Evolutionary conservation across 2,888 invertebrate genomes (phyloP).

Genomic region (Ctena decussata): DNA sequence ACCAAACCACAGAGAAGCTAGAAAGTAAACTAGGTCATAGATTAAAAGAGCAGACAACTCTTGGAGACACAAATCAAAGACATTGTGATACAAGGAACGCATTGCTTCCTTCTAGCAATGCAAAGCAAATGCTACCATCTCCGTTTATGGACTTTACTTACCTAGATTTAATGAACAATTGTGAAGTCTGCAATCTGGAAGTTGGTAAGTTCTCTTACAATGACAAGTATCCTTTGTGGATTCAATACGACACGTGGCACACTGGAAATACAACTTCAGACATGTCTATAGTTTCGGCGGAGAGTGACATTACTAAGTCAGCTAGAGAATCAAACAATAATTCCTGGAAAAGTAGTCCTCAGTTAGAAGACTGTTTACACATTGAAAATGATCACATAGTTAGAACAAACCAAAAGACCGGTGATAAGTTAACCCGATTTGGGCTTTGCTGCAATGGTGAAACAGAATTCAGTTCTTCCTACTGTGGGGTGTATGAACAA

Average conservation of each 20-base stretch:
- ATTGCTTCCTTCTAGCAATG: background rate
- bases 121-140: constrained; percentile 44
- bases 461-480: constrained; percentile 16
- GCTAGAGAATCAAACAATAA: constrained; percentile 42
- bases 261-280: constrained; percentile 45
- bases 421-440: background rate
- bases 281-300: constrained; percentile 53
- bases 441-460: background rate
- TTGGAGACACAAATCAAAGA: constrained; percentile 46
- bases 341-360: constrained; percentile 42
- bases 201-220: constrained; percentile 41
- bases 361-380: constrained; percentile 5
- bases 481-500: constrained; percentile 63
- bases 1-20: background rate
- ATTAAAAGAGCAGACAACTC: background rate
- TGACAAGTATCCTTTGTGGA: constrained; percentile 64
- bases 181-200: constrained; percentile 42
- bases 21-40: background rate
- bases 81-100: constrained; percentile 35
- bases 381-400: background rate
- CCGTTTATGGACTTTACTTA: constrained; percentile 59
- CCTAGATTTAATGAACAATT: constrained; percentile 49
- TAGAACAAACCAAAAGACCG: background rate
- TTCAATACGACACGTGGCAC: constrained; percentile 57
- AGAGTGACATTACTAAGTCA: constrained; percentile 38